Base-by-base conservation (phyloP, 2,113 vertebrate species). In the Cryptomyrus ogoouensis region DNA sequence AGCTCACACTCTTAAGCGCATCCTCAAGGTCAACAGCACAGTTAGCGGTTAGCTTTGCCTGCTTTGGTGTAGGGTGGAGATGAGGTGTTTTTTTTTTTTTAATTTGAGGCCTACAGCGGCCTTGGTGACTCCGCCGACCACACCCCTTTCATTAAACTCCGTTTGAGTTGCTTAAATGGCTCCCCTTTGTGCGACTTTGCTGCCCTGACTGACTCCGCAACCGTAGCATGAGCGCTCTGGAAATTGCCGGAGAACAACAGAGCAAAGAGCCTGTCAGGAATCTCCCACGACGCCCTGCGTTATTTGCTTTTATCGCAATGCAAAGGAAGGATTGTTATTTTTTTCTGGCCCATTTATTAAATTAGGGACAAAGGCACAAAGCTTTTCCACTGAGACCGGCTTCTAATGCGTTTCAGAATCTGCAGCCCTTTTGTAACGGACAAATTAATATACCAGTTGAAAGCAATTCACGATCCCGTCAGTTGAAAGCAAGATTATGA, bases 381-480 rank as follows among this genome's bases (percentile, higher is more conserved):
- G 97, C 96, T 96, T 94, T 95, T 97, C 98, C 97, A 98, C 93
- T 94, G 98, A 98, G 98, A 97, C 96, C 93, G 95, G 97, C 96
- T 97, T 98, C 98, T 97, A 98, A 97, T 98, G 96, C 97, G 96
- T 96, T 97, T 97, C 96, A 95, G 97, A 97, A 97, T 98, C 98
- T 97, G 97, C 96, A 15, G 50, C 47, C 95, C 96, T 97, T 95
- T 96, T 96, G 98, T 97, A 98, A 98, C 31, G 50, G 85, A 87
- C 47, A 87, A 87, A 87, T 87, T 87, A 53, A 52, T 87, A 87
- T 56, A 87, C 10, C 98, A 97, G 97, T 98, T 98, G 97, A 97
- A 97, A 98, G 98, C 98, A 99, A 99, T 98, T 99, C 99, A 99
- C 99, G 98, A 98, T 98, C 97, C 97, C 97, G 97, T 97, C 96